These are phyloP conservation scores for Meriones unguiculatus DNA, from an alignment of 2,113 vertebrate genomes.

Conservation along the genomic window DNA sequence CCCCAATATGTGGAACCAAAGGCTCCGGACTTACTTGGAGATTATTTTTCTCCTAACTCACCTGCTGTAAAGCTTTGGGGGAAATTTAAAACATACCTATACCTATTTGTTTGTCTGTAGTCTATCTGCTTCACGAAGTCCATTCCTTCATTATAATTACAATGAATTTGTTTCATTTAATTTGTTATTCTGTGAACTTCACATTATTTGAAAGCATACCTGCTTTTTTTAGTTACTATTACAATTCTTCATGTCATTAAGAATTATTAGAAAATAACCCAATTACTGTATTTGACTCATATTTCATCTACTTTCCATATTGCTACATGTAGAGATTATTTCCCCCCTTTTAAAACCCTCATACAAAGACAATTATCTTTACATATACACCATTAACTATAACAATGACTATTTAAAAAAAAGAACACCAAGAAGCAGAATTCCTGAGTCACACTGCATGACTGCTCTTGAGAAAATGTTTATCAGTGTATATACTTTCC, in stretches of 20 bases:
- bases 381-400: neutral
- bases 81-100: neutral
- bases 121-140: neutral
- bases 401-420: slow-evolving; percentile 5
- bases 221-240: neutral
- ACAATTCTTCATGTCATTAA: slow-evolving; percentile 25
- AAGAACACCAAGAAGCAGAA: neutral
- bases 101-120: neutral
- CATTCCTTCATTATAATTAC: neutral
- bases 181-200: neutral
- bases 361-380: neutral
- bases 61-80: neutral
- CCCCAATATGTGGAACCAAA: neutral
- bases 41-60: slow-evolving; percentile 2
- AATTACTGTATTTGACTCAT: neutral
- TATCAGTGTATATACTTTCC: neutral
- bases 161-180: neutral
- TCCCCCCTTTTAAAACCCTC: neutral
- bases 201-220: neutral
- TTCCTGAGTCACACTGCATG: neutral
- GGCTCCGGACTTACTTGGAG: neutral
- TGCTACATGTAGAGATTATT: neutral
- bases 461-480: neutral
- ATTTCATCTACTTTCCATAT: neutral
- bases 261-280: neutral